phyloP scores from a whole-genome alignment of 2,888 invertebrate species.

The Drosophila suboccidentalis region DNA sequence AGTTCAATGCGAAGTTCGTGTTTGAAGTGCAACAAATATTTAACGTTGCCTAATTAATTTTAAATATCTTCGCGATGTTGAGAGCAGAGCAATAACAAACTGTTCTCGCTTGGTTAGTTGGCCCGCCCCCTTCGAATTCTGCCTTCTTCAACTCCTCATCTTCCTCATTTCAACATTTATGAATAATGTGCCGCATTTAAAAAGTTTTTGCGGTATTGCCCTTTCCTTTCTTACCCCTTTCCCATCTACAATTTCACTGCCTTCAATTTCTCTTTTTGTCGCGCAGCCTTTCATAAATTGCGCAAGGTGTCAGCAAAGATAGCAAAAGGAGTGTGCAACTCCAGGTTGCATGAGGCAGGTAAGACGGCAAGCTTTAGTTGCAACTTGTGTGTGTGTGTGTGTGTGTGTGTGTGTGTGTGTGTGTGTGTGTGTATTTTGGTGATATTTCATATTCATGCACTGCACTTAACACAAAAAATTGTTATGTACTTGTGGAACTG shows the following conservation, averaged over 20 bases:
- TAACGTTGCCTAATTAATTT: slow-evolving; percentile 73
- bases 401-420: neutral
- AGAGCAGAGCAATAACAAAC: slow-evolving; percentile 26
- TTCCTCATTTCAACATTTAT: slow-evolving; percentile 57
- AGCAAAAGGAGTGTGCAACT: slow-evolving; percentile 45
- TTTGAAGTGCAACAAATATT: slow-evolving; percentile 74
- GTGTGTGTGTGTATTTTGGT: slow-evolving; percentile 30
- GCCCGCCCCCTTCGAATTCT: neutral
- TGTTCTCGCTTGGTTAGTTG: slow-evolving; percentile 29
- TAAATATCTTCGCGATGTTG: slow-evolving; percentile 46
- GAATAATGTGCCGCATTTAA: slow-evolving; percentile 77
- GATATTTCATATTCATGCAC: slow-evolving; percentile 71
- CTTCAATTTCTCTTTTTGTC: slow-evolving; percentile 21
- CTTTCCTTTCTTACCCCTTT: slow-evolving; percentile 2
- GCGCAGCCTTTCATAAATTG: slow-evolving; percentile 70
- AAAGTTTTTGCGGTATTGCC: slow-evolving; percentile 68
- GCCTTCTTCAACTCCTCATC: slow-evolving; percentile 11
- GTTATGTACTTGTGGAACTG: slow-evolving; percentile 56
- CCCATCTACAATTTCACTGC: neutral
- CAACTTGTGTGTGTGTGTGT: neutral
- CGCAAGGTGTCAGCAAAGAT: slow-evolving; percentile 75
- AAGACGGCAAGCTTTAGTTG: slow-evolving; percentile 36
- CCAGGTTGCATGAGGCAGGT: slow-evolving; percentile 39
- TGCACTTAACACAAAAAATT: slow-evolving; percentile 56
- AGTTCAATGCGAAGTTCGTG: slow-evolving; percentile 68